Evolutionary conservation across 2,113 vertebrate genomes (phyloP).

Genomic region (Pluvialis apricaria): DNA sequence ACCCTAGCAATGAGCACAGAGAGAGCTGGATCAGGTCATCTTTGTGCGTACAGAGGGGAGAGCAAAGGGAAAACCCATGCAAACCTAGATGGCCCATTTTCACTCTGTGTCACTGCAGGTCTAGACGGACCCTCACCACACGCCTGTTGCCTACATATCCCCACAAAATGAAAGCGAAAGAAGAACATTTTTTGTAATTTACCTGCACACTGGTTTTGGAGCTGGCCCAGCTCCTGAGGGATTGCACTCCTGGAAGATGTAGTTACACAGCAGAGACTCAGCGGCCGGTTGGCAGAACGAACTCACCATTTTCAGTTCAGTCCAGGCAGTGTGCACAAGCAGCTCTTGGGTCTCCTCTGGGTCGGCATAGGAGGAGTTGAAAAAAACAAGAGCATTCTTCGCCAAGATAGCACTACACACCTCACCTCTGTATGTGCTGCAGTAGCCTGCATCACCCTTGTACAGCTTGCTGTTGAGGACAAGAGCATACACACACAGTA

Average conservation of each 20-base stretch:
- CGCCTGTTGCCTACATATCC: background rate
- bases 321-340: slow-evolving; percentile 83
- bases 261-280: slow-evolving; percentile 87
- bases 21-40: background rate
- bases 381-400: slow-evolving; percentile 86
- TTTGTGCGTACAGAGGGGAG: background rate
- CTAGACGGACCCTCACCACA: background rate
- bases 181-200: slow-evolving; percentile 20
- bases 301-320: slow-evolving; percentile 82
- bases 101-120: background rate
- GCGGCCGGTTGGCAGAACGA: slow-evolving; percentile 81
- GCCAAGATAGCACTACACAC: slow-evolving; percentile 78
- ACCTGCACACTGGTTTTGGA: slow-evolving; percentile 95
- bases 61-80: background rate
- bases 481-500: background rate
- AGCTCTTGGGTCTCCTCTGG: slow-evolving; percentile 90
- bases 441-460: slow-evolving; percentile 87
- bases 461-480: slow-evolving; percentile 77
- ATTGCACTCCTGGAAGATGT: slow-evolving; percentile 89
- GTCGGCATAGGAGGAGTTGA: slow-evolving; percentile 87
- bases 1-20: background rate
- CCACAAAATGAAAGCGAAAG: background rate
- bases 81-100: background rate
- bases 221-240: slow-evolving; percentile 82
- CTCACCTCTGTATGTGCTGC: slow-evolving; percentile 89